Percentiles rank a stretch among this genome's conserved stretches.
phyloP scores from a whole-genome alignment of 2,797 vertebrate species.

The Pogonophryne albipinna region DNA sequence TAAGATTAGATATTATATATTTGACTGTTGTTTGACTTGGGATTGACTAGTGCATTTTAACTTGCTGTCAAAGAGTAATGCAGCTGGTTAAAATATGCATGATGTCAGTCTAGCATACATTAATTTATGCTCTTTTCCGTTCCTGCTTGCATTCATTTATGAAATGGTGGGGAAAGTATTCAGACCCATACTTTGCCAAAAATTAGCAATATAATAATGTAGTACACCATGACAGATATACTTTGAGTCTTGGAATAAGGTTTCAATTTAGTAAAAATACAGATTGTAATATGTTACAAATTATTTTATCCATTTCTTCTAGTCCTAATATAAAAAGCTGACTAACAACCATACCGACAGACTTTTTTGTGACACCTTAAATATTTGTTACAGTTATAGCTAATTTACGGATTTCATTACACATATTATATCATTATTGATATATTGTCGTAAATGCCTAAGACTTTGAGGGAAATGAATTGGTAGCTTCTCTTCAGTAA shows the following conservation, averaged over 20 bases:
- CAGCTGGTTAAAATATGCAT: not conserved
- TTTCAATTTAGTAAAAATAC: not conserved
- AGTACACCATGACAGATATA: not conserved
- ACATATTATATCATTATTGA: not conserved
- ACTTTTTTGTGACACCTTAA: not conserved
- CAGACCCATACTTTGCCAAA: not conserved
- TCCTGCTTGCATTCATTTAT: not conserved
- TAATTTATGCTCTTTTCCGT: not conserved
- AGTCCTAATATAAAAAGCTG: not conserved
- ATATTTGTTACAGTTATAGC: not conserved
- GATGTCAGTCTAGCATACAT: not conserved
- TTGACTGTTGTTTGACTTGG: not conserved
- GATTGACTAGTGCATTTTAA: constrained; percentile 17
- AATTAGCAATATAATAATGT: not conserved
- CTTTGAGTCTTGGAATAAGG: not conserved
- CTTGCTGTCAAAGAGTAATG: not conserved
- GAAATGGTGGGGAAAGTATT: not conserved
- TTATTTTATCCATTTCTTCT: not conserved
- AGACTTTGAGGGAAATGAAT: not conserved
- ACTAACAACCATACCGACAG: not conserved
- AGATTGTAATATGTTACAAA: not conserved
- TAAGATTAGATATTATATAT: not conserved
- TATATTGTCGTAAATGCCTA: not conserved
- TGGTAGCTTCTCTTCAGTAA: not conserved
- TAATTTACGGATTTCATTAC: not conserved